A percentile compares a stretch with the other conserved stretches of the same genome.
phyloP scores from a whole-genome alignment of 2,113 vertebrate species.

The Mobula hypostoma region DNA sequence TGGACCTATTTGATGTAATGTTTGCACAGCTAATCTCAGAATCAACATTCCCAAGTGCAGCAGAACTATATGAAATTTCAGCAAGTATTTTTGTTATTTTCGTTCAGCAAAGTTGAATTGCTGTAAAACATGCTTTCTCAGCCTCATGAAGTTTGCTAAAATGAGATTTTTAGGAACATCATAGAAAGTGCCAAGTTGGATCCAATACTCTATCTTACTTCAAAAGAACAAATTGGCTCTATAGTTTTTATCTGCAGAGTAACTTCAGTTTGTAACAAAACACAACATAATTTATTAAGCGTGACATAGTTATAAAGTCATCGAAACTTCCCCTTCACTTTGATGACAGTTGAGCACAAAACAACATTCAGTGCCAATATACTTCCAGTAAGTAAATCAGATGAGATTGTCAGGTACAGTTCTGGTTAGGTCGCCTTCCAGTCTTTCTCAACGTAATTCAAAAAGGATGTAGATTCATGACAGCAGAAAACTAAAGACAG shows the following conservation, averaged over 20 bases:
- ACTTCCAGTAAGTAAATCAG: neutral
- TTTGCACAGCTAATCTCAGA: neutral
- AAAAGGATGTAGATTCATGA: neutral
- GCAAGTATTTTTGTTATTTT: neutral
- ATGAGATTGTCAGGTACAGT: neutral
- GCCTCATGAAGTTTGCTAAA: neutral
- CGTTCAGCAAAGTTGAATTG: neutral
- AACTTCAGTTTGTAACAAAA: neutral
- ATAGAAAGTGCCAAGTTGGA: neutral
- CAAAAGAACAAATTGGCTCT: neutral
- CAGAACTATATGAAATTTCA: neutral
- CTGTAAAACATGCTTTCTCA: neutral
- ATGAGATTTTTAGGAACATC: neutral
- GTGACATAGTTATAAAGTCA: neutral
- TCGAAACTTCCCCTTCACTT: neutral
- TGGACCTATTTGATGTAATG: neutral
- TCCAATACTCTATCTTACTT: neutral
- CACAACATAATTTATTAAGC: neutral
- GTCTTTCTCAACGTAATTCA: neutral
- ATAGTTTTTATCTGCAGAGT: neutral
- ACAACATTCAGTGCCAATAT: neutral
- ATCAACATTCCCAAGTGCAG: neutral
- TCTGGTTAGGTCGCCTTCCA: neutral
- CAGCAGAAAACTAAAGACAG: neutral
- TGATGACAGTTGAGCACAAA: neutral